These are phyloP conservation scores for Miltochrista miniata DNA, from an alignment of 2,888 invertebrate genomes.

Conservation along the genomic window DNA sequence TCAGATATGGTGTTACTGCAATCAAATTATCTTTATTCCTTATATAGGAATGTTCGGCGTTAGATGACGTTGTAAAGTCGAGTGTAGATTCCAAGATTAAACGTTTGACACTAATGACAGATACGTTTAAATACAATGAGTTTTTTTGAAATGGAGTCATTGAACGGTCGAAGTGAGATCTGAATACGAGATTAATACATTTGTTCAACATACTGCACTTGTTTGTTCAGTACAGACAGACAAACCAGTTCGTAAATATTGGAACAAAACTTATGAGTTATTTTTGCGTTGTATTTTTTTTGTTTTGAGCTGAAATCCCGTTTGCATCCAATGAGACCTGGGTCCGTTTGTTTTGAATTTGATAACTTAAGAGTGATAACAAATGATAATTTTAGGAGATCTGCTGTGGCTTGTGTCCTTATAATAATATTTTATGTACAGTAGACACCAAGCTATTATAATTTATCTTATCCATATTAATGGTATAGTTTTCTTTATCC, in stretches of 20 bases:
- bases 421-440: too few species aligned
- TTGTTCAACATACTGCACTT: conserved; percentile 6
- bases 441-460: too few species aligned
- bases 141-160: conserved; percentile 13
- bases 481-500: too few species aligned
- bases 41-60: conserved; percentile 16
- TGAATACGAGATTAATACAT: conserved; percentile 22
- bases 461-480: too few species aligned
- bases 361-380: too few species aligned
- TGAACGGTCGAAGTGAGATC: conserved; percentile 8
- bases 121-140: conserved; percentile 11
- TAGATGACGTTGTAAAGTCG: conserved; percentile 2
- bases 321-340: too few species aligned
- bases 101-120: conserved; percentile 15
- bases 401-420: too few species aligned
- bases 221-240: conserved; percentile 3
- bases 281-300: too few species aligned
- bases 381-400: too few species aligned
- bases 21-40: conserved; percentile 28
- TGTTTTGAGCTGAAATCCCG: too few species aligned
- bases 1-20: conserved; percentile 28
- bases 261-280: neutral
- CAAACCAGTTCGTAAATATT: neutral
- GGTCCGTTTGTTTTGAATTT: too few species aligned
- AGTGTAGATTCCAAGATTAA: conserved; percentile 10